Evolutionary conservation across 2,797 vertebrate genomes (phyloP), one percentile per base, ranked within the genome.

Genomic region (Masticophis lateralis): DNA sequence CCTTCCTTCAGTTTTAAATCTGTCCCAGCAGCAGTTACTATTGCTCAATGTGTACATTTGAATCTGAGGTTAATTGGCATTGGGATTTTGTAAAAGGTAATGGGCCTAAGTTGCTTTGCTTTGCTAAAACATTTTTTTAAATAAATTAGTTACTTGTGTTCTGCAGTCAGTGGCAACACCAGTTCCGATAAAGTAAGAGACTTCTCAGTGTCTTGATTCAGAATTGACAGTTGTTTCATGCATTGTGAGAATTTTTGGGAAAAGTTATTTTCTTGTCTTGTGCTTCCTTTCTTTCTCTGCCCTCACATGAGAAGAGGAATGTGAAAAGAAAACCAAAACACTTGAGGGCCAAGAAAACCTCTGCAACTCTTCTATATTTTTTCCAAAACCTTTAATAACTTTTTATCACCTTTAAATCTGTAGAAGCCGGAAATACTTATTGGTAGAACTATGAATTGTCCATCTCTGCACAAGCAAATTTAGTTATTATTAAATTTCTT

Each of bases 1-100:
- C 28, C 47, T 61, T 60, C 61, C 14, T 89, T 63, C 66, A 86
- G 59, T 93, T 93, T 86, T 91, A 91, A 91, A 96, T 60, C 89
- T 94, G 63, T 53, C 74, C 57, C 18, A 94, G 91, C 47, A 63
- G 91, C 92, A 93, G 12, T 93, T 94, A 91, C 89, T 95, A 92
- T 92, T 89, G 63, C 18, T 93, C 94, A 92, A 57, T 66, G 53
- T 92, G 60, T 69, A 91, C 63, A 91, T 86, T 94, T 94, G 79
- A 6, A 3, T 89, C 93, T 37, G 79, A 95, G 86, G 59, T 94
- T 95, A 95, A 90, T 93, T 94, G 89, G 87, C 86, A 94, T 57
- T 60, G 63, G 94, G 63, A 37, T 63, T 93, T 94, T 87, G 10
- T 88, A 61, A 87, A 28, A 86, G 57, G 69, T 87, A 61, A 86